Percentiles rank a stretch among this genome's conserved stretches.
These are phyloP conservation scores for Calosoma granatense DNA, from an alignment of 1,140 invertebrate genomes.

Conservation along the genomic window DNA sequence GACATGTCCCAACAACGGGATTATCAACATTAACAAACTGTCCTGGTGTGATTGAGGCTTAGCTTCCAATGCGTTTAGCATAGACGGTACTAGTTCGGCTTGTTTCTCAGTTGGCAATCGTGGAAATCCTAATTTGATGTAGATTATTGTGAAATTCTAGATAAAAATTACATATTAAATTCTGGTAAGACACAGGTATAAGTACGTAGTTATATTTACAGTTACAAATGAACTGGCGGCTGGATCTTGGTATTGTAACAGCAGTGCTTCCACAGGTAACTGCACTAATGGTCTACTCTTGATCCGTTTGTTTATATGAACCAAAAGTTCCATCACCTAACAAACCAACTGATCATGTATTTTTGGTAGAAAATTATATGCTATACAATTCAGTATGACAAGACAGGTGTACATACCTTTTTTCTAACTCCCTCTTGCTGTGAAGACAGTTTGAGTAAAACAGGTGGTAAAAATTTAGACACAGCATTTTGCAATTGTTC, in stretches of 20 bases:
- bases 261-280: conserved; percentile 73
- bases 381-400: neutral
- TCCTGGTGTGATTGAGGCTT: conserved; percentile 80
- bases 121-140: conserved; percentile 86
- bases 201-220: conserved; percentile 41
- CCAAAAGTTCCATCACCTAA: conserved; percentile 84
- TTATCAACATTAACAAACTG: conserved; percentile 67
- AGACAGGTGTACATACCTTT: conserved; percentile 62
- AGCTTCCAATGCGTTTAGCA: conserved; percentile 69
- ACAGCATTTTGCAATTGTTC: conserved; percentile 76
- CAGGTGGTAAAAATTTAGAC: conserved; percentile 78
- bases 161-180: neutral
- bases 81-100: conserved; percentile 58
- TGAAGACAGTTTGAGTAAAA: conserved; percentile 79
- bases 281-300: conserved; percentile 76
- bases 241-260: conserved; percentile 73
- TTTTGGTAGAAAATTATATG: neutral
- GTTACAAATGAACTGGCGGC: conserved; percentile 70
- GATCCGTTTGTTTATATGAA: conserved; percentile 83
- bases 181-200: neutral
- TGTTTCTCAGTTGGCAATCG: conserved; percentile 65
- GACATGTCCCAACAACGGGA: conserved; percentile 66
- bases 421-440: conserved; percentile 73
- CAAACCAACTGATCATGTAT: neutral
- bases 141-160: conserved; percentile 90